A percentile compares a stretch with the other conserved stretches of the same genome.
phyloP scores from a whole-genome alignment of 2,113 vertebrate genomes.

The Passer montanus region DNA sequence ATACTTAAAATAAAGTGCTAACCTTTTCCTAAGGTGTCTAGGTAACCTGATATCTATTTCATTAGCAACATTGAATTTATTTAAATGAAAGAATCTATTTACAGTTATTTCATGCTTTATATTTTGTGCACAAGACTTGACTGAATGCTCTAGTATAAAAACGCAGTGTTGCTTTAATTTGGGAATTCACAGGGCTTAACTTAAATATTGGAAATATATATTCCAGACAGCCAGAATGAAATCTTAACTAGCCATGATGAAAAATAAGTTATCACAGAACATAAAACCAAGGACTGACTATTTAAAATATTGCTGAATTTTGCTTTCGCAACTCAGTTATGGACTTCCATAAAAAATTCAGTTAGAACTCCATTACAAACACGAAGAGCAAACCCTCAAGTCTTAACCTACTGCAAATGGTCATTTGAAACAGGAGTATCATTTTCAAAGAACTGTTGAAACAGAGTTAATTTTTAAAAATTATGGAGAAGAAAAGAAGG shows the following conservation, averaged over 20 bases:
- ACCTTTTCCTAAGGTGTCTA: slow-evolving; percentile 49
- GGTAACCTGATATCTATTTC: slow-evolving; percentile 33
- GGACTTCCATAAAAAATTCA: background rate
- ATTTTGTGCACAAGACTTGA: slow-evolving; percentile 5
- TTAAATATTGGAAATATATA: slow-evolving; percentile 11
- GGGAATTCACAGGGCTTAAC: background rate
- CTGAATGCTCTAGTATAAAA: background rate
- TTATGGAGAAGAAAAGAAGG: background rate
- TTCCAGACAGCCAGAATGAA: background rate
- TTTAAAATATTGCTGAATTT: slow-evolving; percentile 20
- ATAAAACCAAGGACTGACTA: background rate
- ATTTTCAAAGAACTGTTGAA: background rate
- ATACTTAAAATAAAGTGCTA: slow-evolving; percentile 56
- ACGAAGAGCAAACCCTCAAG: background rate
- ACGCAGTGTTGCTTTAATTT: background rate
- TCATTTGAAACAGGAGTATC: background rate
- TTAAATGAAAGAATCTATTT: background rate
- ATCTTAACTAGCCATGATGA: background rate
- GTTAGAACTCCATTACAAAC: background rate
- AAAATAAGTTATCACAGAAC: slow-evolving; percentile 12
- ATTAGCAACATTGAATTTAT: slow-evolving; percentile 53
- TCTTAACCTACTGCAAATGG: background rate
- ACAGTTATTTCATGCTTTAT: background rate
- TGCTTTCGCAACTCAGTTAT: background rate
- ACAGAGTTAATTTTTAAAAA: background rate